Conservation (phyloP, 2,113 vertebrate genomes). For the Talpa occidentalis region DNA sequence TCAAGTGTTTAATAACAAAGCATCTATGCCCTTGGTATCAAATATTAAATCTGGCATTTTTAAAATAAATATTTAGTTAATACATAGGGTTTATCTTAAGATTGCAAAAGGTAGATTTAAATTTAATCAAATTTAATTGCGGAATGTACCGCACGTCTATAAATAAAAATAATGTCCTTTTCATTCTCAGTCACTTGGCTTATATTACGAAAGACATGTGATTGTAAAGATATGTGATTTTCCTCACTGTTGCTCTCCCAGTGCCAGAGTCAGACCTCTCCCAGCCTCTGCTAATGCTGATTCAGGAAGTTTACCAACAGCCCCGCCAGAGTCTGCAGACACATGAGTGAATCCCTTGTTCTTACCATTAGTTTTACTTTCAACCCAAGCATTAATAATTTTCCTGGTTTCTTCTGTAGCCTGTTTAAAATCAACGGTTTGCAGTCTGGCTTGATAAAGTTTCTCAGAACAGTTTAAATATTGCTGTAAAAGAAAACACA, state of each 20-base stretch:
- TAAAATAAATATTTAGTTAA: neutral
- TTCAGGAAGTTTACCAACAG: neutral
- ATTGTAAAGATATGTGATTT: neutral
- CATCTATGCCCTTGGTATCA: neutral
- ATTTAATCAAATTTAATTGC: neutral
- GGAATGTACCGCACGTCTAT: neutral
- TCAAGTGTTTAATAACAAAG: neutral
- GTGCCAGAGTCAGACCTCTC: rapidly evolving
- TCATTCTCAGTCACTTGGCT: neutral
- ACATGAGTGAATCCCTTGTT: too few species aligned
- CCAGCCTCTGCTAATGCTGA: neutral
- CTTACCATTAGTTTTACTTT: conserved; percentile 85
- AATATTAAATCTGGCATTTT: neutral
- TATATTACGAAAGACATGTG: neutral
- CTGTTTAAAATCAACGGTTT: conserved; percentile 82
- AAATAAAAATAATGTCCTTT: neutral
- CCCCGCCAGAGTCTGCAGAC: too few species aligned
- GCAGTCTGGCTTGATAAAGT: conserved; percentile 81
- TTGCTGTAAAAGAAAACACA: conserved; percentile 77
- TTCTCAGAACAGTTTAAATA: conserved; percentile 85
- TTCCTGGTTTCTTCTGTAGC: conserved; percentile 83
- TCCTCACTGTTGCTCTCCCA: neutral
- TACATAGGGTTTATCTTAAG: neutral
- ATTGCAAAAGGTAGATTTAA: neutral
- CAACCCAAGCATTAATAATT: conserved; percentile 86